phyloP scores from a whole-genome alignment of 1,140 invertebrate species.

The Cylas formicarius region DNA sequence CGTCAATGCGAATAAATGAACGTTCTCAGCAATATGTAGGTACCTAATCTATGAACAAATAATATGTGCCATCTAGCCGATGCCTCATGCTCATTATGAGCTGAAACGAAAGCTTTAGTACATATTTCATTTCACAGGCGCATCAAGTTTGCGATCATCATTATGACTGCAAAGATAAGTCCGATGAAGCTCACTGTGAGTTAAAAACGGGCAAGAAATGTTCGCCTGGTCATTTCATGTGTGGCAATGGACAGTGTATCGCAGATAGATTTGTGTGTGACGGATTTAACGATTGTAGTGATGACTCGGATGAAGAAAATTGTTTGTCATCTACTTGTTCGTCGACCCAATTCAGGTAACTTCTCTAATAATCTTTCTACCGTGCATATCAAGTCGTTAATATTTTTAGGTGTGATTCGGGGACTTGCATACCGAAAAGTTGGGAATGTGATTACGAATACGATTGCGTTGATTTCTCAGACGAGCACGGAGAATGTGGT shows the following conservation, averaged over 20 bases:
- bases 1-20: too few relatives aligned
- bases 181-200: constrained; percentile 63
- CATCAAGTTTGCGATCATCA: constrained; percentile 59
- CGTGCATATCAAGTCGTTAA: neutral
- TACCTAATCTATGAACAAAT: too few relatives aligned
- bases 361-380: constrained; percentile 31
- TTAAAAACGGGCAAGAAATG: constrained; percentile 33
- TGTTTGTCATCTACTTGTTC: constrained; percentile 29
- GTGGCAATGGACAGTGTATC: constrained; percentile 57
- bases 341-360: constrained; percentile 40
- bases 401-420: constrained; percentile 48
- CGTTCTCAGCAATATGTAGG: too few relatives aligned
- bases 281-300: constrained; percentile 64
- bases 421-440: constrained; percentile 59
- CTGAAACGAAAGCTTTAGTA: neutral
- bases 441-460: constrained; percentile 67
- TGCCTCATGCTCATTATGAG: neutral
- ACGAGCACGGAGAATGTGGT: constrained; percentile 58
- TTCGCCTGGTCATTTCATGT: constrained; percentile 44
- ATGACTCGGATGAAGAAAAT: constrained; percentile 63
- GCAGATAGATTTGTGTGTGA: constrained; percentile 60
- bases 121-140: constrained; percentile 20
- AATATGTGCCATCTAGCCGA: too few relatives aligned
- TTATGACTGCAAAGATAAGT: constrained; percentile 68
- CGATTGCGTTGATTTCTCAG: constrained; percentile 65